These are phyloP conservation scores for Gasterosteus aculeatus DNA, from an alignment of 2,113 vertebrate species.

Conservation along the genomic window DNA sequence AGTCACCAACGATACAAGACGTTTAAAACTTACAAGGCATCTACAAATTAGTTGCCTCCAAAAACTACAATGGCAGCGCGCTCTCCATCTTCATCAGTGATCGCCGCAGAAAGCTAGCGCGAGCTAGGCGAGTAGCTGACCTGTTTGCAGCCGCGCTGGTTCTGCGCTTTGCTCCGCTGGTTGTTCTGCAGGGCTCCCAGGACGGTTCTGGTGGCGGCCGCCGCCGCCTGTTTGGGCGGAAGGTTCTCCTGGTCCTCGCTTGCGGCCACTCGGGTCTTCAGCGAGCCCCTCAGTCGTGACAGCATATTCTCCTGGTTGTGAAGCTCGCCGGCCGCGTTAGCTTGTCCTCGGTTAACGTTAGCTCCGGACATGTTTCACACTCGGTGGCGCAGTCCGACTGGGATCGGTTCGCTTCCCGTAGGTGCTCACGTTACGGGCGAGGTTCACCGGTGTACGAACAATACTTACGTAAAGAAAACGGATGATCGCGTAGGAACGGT, in stretches of 20 bases:
- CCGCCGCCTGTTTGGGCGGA: constrained; percentile 71
- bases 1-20: too few species aligned
- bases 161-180: constrained; percentile 58
- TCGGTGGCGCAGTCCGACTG: not conserved
- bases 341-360: constrained; percentile 57
- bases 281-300: constrained; percentile 52
- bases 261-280: constrained; percentile 51
- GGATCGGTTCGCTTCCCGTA: too few species aligned
- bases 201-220: constrained; percentile 75
- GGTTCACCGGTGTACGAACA: fast-evolving
- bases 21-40: too few species aligned
- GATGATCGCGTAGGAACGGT: not conserved
- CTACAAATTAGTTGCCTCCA: constrained; percentile 8
- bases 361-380: constrained; percentile 69
- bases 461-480: not conserved
- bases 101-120: constrained; percentile 3
- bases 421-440: not conserved
- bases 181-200: constrained; percentile 84
- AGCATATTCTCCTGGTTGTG: constrained; percentile 76
- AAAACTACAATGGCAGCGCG: constrained; percentile 3
- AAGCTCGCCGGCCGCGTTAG: constrained; percentile 55
- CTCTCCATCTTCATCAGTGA: too few species aligned
- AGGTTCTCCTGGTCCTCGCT: constrained; percentile 90
- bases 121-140: constrained; percentile 25
- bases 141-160: constrained; percentile 74